Evolutionary conservation across 2,797 vertebrate species (phyloP).

Genomic region (Borostomias antarcticus): DNA sequence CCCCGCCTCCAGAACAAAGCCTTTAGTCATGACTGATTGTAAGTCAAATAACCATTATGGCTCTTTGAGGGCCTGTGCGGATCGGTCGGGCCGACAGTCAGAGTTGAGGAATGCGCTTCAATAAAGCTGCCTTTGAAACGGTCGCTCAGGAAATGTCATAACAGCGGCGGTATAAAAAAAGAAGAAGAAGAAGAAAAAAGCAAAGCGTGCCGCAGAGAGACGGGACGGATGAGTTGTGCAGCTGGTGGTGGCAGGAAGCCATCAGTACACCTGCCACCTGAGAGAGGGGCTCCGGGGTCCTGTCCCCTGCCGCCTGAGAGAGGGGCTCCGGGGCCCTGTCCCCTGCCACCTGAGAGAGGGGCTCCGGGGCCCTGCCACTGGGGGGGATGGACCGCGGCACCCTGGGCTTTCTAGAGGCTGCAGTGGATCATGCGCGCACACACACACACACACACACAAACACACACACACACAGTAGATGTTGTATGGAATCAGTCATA

Average conservation of each 20-base stretch:
- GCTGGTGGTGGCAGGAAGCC: slow-evolving; percentile 58
- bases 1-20: slow-evolving; percentile 66
- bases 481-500: not conserved
- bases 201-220: slow-evolving; percentile 51
- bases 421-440: no score
- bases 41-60: slow-evolving; percentile 73
- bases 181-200: slow-evolving; percentile 11
- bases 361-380: slow-evolving; percentile 38
- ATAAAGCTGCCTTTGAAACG: slow-evolving; percentile 71
- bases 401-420: slow-evolving; percentile 23
- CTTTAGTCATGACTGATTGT: slow-evolving; percentile 62
- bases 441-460: not conserved
- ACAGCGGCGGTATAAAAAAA: slow-evolving; percentile 32
- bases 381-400: slow-evolving; percentile 38
- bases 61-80: slow-evolving; percentile 67
- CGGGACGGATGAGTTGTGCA: slow-evolving; percentile 61
- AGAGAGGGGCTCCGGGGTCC: slow-evolving; percentile 50
- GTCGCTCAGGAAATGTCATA: slow-evolving; percentile 68
- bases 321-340: slow-evolving; percentile 46
- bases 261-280: slow-evolving; percentile 54
- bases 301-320: slow-evolving; percentile 17
- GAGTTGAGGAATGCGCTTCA: slow-evolving; percentile 67
- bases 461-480: not conserved
- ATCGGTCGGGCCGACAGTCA: slow-evolving; percentile 67
- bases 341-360: slow-evolving; percentile 32